Base-by-base conservation (phyloP, 2,797 vertebrate genomes). In the Choloepus didactylus region DNA sequence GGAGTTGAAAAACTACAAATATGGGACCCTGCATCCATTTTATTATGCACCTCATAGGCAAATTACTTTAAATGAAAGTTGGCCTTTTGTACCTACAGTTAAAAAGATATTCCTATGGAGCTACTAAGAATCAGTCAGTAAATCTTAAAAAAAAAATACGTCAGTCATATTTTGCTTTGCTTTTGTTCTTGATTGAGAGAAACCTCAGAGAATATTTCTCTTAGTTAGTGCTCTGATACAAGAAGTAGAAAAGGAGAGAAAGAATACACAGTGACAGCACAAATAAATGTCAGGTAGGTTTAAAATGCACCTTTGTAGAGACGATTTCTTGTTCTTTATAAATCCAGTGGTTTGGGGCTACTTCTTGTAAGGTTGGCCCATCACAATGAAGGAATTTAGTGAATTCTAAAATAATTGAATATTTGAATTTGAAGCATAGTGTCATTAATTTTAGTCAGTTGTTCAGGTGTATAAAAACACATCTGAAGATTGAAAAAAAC, bases 1-100 rank as follows among this genome's bases (percentile, higher is more conserved):
- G 15, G 31, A 51, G 21, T 15, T 89, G 25, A 67, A 81, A 31
- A 60, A 49, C 41, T 67, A 12, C 46, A 85, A 10, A 6, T 23
- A 38, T 67, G 25, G 44, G 51, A 56, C 12, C 6, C 49, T 64
- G 25, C 1, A 3, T 54, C 16, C 5, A 46, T 64, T 76, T 70
- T 69, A 59, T 44, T 84, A 59, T 81, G 41, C 1, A 27, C 8
- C 54, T 27, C 41, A 59, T 18, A 72, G 31, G 62, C 18, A 88
- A 85, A 76, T 72, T 44, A 27, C 4, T 94, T 69, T 73, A 29
- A 89, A 60, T 76, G 64, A 93, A 81, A 75, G 14, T 25, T 89
- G 46, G 12, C 3, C 2, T 46, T 93, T 62, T 46, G 3, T n/a
- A 9, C 15, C 21, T 49, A 70, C 21, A 23, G 15, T 41, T 91